A percentile compares a stretch with the other conserved stretches of the same genome.
Conservation (phyloP, 2,888 invertebrate species). For the Monoplex corrugatus region DNA sequence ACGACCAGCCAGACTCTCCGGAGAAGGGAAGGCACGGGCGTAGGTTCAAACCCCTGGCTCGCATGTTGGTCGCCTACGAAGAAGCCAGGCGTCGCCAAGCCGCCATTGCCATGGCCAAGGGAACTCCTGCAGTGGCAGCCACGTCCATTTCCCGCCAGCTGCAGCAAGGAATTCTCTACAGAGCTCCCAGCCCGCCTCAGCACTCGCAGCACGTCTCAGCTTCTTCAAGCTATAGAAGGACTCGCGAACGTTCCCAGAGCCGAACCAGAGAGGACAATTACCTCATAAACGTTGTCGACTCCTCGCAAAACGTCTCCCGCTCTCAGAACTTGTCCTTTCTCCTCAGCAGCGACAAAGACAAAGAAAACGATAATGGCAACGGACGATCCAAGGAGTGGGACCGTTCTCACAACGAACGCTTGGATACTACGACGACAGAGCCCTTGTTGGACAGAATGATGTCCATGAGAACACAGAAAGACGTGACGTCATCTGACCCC, state of each 20-base stretch:
- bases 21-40: background rate
- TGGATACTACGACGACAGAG: background rate
- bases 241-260: background rate
- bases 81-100: constrained; percentile 24
- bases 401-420: too few species aligned
- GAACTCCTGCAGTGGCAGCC: background rate
- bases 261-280: background rate
- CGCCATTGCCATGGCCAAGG: background rate
- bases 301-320: background rate
- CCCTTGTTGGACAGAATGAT: background rate
- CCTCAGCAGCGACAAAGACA: background rate
- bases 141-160: constrained; percentile 43
- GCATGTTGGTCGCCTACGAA: constrained; percentile 24
- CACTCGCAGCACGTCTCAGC: background rate
- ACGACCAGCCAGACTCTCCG: background rate
- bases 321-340: background rate
- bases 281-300: background rate
- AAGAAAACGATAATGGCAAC: too few species aligned
- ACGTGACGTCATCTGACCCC: background rate
- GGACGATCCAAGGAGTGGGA: too few species aligned
- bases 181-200: background rate
- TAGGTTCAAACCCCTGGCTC: constrained; percentile 1
- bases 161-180: constrained; percentile 50
- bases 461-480: background rate
- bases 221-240: background rate